Evolutionary conservation across 1,140 invertebrate genomes (phyloP).

Genomic region (Eciton burchellii): DNA sequence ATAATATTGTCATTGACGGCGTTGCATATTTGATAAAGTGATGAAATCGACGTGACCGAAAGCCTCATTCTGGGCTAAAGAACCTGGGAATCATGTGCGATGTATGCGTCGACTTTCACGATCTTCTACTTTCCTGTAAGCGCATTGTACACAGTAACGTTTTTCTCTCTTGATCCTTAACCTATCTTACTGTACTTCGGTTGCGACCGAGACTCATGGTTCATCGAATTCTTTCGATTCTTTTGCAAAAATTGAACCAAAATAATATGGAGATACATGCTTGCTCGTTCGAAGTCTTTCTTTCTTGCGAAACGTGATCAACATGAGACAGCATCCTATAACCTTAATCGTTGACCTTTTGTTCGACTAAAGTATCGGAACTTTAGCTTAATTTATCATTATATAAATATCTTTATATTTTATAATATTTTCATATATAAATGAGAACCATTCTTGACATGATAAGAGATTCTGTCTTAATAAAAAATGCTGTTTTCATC

Average conservation of each 20-base stretch:
- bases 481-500: too few species aligned
- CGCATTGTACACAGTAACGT: slow-evolving; percentile 75
- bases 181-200: slow-evolving; percentile 40
- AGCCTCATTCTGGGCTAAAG: slow-evolving; percentile 80
- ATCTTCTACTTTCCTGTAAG: slow-evolving; percentile 92
- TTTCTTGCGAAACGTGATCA: neutral
- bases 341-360: slow-evolving; percentile 29
- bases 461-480: too few species aligned
- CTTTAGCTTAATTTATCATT: neutral
- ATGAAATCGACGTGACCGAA: slow-evolving; percentile 79
- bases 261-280: neutral
- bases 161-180: slow-evolving; percentile 57
- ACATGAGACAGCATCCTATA: neutral
- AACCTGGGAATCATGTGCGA: slow-evolving; percentile 88
- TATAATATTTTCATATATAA: neutral
- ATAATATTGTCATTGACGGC: slow-evolving; percentile 79
- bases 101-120: slow-evolving; percentile 92
- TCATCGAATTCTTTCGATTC: too few species aligned
- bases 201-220: neutral
- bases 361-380: neutral
- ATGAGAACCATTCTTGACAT: too few species aligned
- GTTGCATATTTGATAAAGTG: slow-evolving; percentile 75
- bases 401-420: neutral
- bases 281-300: neutral
- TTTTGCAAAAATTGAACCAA: too few species aligned